Evolutionary conservation across 2,797 vertebrate genomes (phyloP), one percentile per base, ranked within the genome.

Genomic region (Propithecus deckenii): DNA sequence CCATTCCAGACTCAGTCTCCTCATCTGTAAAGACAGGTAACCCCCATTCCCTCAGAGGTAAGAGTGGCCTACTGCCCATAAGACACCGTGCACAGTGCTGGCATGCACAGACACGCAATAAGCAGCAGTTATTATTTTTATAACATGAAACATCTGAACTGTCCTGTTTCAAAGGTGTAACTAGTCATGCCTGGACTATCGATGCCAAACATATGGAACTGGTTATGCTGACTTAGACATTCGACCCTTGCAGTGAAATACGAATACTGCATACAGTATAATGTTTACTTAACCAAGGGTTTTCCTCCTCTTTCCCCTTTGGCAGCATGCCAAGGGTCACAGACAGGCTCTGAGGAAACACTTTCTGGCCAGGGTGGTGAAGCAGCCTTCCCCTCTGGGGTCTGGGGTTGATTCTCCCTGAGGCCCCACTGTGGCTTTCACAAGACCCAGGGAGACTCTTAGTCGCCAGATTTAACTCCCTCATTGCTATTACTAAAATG

Each of bases 261-360:
- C 18, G 83, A 96, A 76, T 23, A n/a, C 43, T 48, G 72, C 46
- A 32, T 6, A 55, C 2, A 38, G 22, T 17, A 61, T 14, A 12
- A 35, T 93, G 84, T 95, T 97, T 91, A 96, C 55, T 94, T 93
- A 97, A 94, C 50, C 41, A 32, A 67, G 81, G 32, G 35, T 55
- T 97, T 96, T 65, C 83, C 83, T 59, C 71, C 74, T 75, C 83
- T 35, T 48, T 72, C 74, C 48, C 74, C 59, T 35, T 48, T 78
- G 94, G 95, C 89, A 76, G 89, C 38, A 57, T 0, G 25, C 79
- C 95, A 94, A 78, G n/a, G 59, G 50, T 89, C 79, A 92, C 0
- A 79, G 67, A 97, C 52, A 86, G 59, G 25, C 83, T 71, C 59
- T 18, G 61, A 69, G 20, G 85, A 55, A 87, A 83, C 50, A 41